Conservation (phyloP, 2,797 vertebrate genomes). For the Rhinichthys osculus region DNA sequence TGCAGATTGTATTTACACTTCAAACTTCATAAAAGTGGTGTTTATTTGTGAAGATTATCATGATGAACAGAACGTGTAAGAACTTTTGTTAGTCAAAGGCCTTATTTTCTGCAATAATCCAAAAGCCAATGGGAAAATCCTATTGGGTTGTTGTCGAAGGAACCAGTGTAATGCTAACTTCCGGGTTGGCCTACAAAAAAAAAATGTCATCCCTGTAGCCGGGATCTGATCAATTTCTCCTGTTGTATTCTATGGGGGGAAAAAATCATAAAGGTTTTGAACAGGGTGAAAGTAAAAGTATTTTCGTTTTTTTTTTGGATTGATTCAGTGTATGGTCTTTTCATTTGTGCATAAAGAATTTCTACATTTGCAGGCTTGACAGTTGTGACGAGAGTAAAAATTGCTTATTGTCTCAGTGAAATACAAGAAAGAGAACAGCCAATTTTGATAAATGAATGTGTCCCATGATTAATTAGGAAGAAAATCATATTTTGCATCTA, state of each 20-base stretch:
- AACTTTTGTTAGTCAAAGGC: neutral
- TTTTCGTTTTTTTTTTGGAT: neutral
- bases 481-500: neutral
- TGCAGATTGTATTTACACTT: neutral
- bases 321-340: neutral
- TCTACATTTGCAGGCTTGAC: constrained; percentile 1
- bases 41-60: neutral
- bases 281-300: neutral
- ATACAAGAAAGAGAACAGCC: neutral
- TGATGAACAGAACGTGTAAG: neutral
- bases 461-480: neutral
- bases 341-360: neutral
- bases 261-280: neutral
- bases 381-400: neutral
- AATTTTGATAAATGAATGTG: neutral
- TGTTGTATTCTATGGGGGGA: neutral
- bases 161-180: neutral
- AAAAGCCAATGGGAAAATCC: neutral
- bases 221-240: neutral
- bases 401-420: neutral
- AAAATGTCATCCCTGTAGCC: neutral
- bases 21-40: neutral
- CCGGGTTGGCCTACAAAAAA: neutral
- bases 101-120: neutral
- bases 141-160: neutral